Evolutionary conservation across 2,888 invertebrate species (phyloP), one percentile per base, ranked within the genome.

Genomic region (Trisateles emortualis): DNA sequence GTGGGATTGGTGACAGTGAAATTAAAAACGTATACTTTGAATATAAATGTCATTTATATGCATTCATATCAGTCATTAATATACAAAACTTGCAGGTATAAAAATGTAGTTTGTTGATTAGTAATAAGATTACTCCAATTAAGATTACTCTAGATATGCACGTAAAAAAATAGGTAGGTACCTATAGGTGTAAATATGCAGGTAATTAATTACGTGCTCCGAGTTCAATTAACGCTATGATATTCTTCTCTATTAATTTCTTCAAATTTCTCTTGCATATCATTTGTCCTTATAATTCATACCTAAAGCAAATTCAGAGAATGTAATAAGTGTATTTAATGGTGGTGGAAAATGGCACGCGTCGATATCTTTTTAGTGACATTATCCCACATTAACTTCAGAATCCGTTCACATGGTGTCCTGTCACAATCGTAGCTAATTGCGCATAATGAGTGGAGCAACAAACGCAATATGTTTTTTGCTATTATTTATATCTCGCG

Each of bases 391-490:
- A 79, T 69, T 76, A 55, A 60, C 68, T 84, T 79, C 71, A 65
- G 80, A 89, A 87, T 87, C 90, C 84, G 89, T 90, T 92, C 92
- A 87, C 90, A 92, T 86, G 80, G 74, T 69, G 78, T 79, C 70
- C 79, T 87, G 90, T 88, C 90, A 92, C 92, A 92, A 92, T 92
- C 86, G 89, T 83, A 84, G 85, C 92, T 92, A 92, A 92, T 92
- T 92, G 92, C 91, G 90, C 91, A 91, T 92, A 92, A 92, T 92
- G 92, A 92, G 91, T 74, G 67, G 70, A 79, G 82, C 86, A 87
- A 88, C 87, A 87, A 83, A 85, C 79, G 87, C 88, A 91, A 90
- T 92, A 88, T 87, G 91, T 87, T 92, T 91, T 92, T 89, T 86
- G 79, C 79, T 68, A 88, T 90, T 91, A 92, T 92, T 90, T 92